Percentiles rank a stretch among this genome's conserved stretches.
Evolutionary conservation across 2,797 vertebrate genomes (phyloP).

Genomic region (Merluccius polli): DNA sequence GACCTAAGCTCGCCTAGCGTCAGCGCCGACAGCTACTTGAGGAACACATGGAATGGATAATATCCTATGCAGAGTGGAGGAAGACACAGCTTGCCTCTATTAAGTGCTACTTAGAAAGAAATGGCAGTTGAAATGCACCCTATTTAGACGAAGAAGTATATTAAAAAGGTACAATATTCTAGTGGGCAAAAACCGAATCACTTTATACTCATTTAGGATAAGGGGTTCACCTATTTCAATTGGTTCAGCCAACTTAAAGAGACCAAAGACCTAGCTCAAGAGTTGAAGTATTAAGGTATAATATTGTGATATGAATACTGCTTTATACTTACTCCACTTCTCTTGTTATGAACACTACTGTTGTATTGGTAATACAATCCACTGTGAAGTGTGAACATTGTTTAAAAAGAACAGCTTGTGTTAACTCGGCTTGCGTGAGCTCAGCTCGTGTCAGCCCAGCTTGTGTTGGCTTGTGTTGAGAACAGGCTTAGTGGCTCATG

Average conservation of each 20-base stretch:
- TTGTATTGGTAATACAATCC: constrained; percentile 8
- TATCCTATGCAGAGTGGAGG: background rate
- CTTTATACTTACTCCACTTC: constrained; percentile 19
- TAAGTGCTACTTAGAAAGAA: background rate
- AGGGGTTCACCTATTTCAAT: background rate
- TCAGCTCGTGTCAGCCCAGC: background rate
- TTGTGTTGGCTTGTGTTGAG: background rate
- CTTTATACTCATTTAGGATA: background rate
- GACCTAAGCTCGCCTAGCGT: no score
- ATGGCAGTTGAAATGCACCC: background rate
- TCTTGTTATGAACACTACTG: constrained; percentile 6
- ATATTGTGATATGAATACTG: constrained; percentile 5
- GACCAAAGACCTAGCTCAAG: background rate
- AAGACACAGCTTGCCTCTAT: background rate
- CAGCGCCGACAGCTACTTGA: background rate
- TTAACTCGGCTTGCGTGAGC: background rate
- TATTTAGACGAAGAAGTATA: background rate
- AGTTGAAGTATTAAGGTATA: background rate
- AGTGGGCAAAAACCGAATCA: background rate
- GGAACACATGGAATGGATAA: background rate
- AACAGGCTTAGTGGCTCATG: background rate
- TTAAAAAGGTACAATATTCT: background rate
- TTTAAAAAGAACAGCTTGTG: background rate
- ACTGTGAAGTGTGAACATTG: background rate
- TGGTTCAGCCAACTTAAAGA: background rate